A percentile compares a stretch with the other conserved stretches of the same genome.
These are phyloP conservation scores for Bubalus kerabau DNA, from an alignment of 2,113 vertebrate genomes.

Conservation along the genomic window DNA sequence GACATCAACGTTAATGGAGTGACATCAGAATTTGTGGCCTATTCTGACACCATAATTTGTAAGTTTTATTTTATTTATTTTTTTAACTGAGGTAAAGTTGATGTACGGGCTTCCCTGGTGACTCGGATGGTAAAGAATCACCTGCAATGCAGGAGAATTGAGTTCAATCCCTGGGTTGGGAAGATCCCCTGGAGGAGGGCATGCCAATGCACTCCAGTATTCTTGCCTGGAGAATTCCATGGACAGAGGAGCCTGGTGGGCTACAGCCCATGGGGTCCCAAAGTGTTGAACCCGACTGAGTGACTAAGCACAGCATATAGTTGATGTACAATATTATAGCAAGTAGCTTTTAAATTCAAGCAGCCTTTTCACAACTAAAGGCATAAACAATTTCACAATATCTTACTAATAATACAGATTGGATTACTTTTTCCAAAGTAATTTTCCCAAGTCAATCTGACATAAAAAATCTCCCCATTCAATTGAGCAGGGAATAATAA, in stretches of 20 bases:
- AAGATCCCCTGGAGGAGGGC: not conserved
- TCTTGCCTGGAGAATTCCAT: not conserved
- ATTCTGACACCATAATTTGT: not conserved
- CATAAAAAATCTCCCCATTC: not conserved
- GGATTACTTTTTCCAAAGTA: not conserved
- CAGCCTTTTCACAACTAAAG: not conserved
- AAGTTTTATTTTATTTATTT: not conserved
- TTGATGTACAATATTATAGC: not conserved
- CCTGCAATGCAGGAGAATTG: not conserved
- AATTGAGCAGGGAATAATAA: not conserved
- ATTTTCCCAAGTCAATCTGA: not conserved
- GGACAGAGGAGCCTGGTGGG: not conserved
- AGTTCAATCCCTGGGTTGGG: not conserved
- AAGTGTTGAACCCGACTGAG: accelerated
- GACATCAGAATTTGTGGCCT: not conserved
- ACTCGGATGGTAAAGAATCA: not conserved
- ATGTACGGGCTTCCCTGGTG: not conserved
- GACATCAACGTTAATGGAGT: not conserved
- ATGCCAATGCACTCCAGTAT: not conserved
- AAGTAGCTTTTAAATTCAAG: slow-evolving; percentile 11
- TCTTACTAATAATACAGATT: not conserved
- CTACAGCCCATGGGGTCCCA: not conserved
- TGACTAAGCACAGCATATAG: not conserved
- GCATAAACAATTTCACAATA: not conserved
- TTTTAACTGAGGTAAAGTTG: not conserved